Evolutionary conservation across 2,888 invertebrate genomes (phyloP), one percentile per base, ranked within the genome.

Genomic region (Platycheirus rosarum): DNA sequence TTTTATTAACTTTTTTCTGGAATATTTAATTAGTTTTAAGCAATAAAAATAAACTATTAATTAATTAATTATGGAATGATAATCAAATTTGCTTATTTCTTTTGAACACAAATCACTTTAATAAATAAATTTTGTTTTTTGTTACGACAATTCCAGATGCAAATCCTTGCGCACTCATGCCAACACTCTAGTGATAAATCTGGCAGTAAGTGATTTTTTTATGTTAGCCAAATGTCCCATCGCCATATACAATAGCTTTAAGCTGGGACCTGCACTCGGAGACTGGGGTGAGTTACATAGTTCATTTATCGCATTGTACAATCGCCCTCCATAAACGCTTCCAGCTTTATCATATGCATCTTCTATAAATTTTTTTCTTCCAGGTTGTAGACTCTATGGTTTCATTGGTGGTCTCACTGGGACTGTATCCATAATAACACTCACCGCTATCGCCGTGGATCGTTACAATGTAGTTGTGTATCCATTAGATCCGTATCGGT

Each of bases 361-460:
- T 73, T 7, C 11, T 37, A 40, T 65, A 29, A 11, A 16, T 14
- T 70, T 55, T 35, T 20, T 37, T 63, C 5, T 71, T 62, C n/a
- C 89, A 96, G 96, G 94, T 66, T 97, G 96, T 88, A 92, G 94
- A 75, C 88, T 95, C 13, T 96, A 96, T 88, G 97, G 95, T 37
- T 95, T 97, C 87, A 84, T 95, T 20, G 96, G 96, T 0, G 96
- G 96, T 1, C 89, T 96, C 53, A 95, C 95, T 16, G 97, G 97
- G 48, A 94, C 95, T 8, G 94, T 94, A 60, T 96, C 96, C 7
- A 97, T 97, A 85, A 94, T 94, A 85, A 95, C 95, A 0, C 91
- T 97, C 75, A 94, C 96, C 1, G 94, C 95, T 44, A 96, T 97
- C 84, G 94, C 96, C 0, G 88, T 96, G 80, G 96, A 97, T 90